phyloP scores from a whole-genome alignment of 2,888 invertebrate species.

The Diaperis boleti region DNA sequence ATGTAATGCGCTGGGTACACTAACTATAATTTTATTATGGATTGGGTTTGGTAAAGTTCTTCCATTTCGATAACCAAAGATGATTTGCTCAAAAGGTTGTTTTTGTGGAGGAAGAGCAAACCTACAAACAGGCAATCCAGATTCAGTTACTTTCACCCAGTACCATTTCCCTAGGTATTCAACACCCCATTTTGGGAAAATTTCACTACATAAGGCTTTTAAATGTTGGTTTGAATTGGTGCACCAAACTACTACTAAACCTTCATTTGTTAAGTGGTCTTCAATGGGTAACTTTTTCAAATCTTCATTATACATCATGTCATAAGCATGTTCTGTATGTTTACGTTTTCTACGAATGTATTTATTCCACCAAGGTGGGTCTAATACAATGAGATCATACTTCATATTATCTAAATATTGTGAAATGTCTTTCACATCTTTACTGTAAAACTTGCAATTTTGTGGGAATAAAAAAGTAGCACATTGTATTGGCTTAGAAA shows the following conservation, averaged over 20 bases:
- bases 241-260: slow-evolving; percentile 90
- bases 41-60: slow-evolving; percentile 57
- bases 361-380: slow-evolving; percentile 98
- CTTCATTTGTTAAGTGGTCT: slow-evolving; percentile 72
- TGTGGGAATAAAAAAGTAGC: slow-evolving; percentile 76
- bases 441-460: slow-evolving; percentile 76
- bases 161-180: slow-evolving; percentile 80
- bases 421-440: slow-evolving; percentile 73
- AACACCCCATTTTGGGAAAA: slow-evolving; percentile 86
- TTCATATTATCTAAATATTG: slow-evolving; percentile 64
- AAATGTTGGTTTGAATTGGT: slow-evolving; percentile 86
- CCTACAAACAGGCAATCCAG: slow-evolving; percentile 50
- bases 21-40: slow-evolving; percentile 75
- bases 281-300: slow-evolving; percentile 78
- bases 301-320: slow-evolving; percentile 83
- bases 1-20: slow-evolving; percentile 92
- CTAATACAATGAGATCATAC: slow-evolving; percentile 88
- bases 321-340: slow-evolving; percentile 75
- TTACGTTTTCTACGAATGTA: slow-evolving; percentile 86
- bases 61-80: slow-evolving; percentile 69
- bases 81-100: slow-evolving; percentile 89
- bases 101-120: slow-evolving; percentile 73
- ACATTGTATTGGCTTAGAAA: slow-evolving; percentile 67
- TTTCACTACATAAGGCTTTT: slow-evolving; percentile 74
- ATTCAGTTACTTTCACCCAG: slow-evolving; percentile 83